Evolutionary conservation across 2,888 invertebrate genomes (phyloP), one percentile per base, ranked within the genome.

Genomic region (Stenolophus ochropezus): DNA sequence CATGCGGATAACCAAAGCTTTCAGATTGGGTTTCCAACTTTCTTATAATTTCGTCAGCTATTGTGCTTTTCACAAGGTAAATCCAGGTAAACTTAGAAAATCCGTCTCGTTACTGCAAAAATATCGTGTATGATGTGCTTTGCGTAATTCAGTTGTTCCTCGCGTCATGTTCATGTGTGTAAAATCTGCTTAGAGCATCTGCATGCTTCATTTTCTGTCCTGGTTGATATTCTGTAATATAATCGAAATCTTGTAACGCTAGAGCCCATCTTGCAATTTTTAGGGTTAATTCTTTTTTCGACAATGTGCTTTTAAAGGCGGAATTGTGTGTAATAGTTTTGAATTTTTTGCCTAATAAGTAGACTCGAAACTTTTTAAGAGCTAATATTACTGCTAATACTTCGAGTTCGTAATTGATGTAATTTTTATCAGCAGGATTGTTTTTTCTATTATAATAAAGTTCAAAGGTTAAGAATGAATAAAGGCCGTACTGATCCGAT

Each of bases 321-420:
- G 84, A 82, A 61, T 87, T 87, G 82, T 88, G 87, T 0, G 86
- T 87, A 2, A 87, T 82, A n/a, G 87, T 85, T 82, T 86, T 87
- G 61, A 87, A 87, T 18, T 83, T 65, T 25, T 81, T 75, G 3
- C 86, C 86, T 6, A 87, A 58, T 5, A 88, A 74, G 81, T 87
- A 87, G 0, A 86, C 82, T 11, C 87, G 56, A 83, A 87, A 88
- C 73, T 86, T 87, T 42, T 87, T 86, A 0, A 88, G 61, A 0
- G 87, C 85, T 83, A 86, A 81, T 5, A 88, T 84, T 4, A 88
- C 83, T 0, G 86, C 87, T 3, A 88, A 78, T 1, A 87, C 86
- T 84, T 88, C 87, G 1, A 89, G 80, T 53, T 88, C 87, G 78
- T 88, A 88, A 25, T 86, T 86, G 14, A 81, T 74, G 65, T 86